phyloP scores from a whole-genome alignment of 2,888 invertebrate species.

The Plagiodera versicolora region DNA sequence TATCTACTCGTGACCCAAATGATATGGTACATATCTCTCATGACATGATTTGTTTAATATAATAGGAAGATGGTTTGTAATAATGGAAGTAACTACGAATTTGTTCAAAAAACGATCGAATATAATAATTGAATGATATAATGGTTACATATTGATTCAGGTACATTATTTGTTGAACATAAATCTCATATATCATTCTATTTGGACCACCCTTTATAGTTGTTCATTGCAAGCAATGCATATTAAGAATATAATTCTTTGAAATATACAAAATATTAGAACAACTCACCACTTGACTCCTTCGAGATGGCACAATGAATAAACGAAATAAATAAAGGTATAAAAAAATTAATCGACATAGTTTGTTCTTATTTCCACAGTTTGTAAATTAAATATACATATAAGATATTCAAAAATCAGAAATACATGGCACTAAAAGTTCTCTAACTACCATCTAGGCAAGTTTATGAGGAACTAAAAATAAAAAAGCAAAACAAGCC shows the following conservation, averaged over 20 bases:
- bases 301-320: slow-evolving; percentile 17
- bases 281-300: slow-evolving; percentile 27
- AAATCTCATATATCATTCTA: too few species aligned
- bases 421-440: slow-evolving; percentile 23
- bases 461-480: not conserved
- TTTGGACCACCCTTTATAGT: too few species aligned
- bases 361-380: slow-evolving; percentile 7
- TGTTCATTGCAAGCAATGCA: too few species aligned
- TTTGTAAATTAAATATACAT: slow-evolving; percentile 13
- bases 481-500: not conserved
- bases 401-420: slow-evolving; percentile 16
- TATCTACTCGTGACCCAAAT: not conserved
- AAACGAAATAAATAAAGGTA: slow-evolving; percentile 17
- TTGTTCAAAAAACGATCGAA: too few species aligned
- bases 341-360: slow-evolving; percentile 15
- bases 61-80: too few species aligned
- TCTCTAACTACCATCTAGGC: slow-evolving; percentile 2
- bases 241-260: too few species aligned
- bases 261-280: not conserved
- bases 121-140: too few species aligned
- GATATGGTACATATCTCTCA: not conserved
- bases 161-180: too few species aligned
- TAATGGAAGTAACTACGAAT: too few species aligned
- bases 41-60: too few species aligned
- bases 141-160: too few species aligned